A percentile compares a stretch with the other conserved stretches of the same genome.
Evolutionary conservation across 1,140 invertebrate species (phyloP).

Genomic region (Himalopsyche phryganea): DNA sequence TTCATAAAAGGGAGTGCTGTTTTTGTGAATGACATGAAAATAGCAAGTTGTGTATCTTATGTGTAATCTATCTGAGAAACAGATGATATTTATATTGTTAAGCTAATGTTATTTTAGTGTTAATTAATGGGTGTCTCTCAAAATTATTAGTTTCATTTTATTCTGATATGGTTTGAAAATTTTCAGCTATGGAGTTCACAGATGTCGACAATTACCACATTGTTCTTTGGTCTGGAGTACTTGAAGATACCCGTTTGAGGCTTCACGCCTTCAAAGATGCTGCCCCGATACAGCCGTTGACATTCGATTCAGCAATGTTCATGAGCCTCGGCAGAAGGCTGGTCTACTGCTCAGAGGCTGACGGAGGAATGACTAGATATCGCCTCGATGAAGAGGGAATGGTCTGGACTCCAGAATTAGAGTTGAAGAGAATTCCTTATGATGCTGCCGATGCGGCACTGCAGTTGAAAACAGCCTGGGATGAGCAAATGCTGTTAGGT

Average conservation of each 20-base stretch:
- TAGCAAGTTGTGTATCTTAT: no score
- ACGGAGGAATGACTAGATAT: conserved; percentile 50
- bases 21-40: no score
- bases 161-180: no score
- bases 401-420: conserved; percentile 59
- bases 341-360: conserved; percentile 48
- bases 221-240: conserved; percentile 74
- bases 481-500: conserved; percentile 77
- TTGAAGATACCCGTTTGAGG: conserved; percentile 69
- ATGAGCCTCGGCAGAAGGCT: conserved; percentile 49
- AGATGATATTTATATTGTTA: no score
- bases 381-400: conserved; percentile 49
- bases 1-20: no score
- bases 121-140: no score
- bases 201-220: conserved; percentile 68
- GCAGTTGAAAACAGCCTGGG: conserved; percentile 76
- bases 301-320: conserved; percentile 63
- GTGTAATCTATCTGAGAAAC: no score
- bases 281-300: conserved; percentile 58
- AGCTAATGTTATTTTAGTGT: no score
- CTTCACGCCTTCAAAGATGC: conserved; percentile 60
- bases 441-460: conserved; percentile 73
- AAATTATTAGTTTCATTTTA: no score
- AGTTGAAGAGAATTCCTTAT: conserved; percentile 61
- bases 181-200: conserved; percentile 68